Base-by-base conservation (phyloP, 2,888 invertebrate species). In the Trachelus iudaicus region DNA sequence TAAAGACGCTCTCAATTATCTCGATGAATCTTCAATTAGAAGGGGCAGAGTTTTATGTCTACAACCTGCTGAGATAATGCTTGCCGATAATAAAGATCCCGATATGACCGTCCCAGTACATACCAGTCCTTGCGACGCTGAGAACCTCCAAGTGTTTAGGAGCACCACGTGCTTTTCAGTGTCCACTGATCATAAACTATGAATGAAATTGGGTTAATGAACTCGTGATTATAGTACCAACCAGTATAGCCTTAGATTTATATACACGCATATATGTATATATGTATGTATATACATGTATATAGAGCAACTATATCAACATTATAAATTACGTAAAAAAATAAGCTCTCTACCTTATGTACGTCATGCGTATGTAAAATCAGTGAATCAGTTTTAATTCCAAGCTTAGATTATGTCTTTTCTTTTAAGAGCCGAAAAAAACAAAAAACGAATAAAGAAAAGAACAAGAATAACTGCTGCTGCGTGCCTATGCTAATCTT, bases 1-100 rank as follows among this genome's bases (percentile, higher is more conserved):
- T 84, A 86, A 88, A 85, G 81, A 83, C 76, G 75, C 77, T 82
- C 81, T 83, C 84, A 85, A 89, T 89, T 88, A 86, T 84, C 83
- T 81, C 85, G 85, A 89, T 86, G 87, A 89, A 88, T 89, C 86
- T 85, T 88, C 84, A 86, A 88, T 88, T 85, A 86, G 83, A 82
- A 81, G 77, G 81, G 79, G 69, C 74, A 73, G 83, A 75, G 82
- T 85, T 86, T 85, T 83, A 82, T 83, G 84, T 85, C 83, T 80
- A 84, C 80, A 81, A 83, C 82, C 76, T 69, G 40, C 76, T 37
- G 79, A 69, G 77, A 83, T 81, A 81, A 83, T 79, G 81, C 77
- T 75, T 73, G 40, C 76, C 80, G 83, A 87, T 81, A 86, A 85
- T 85, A 83, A 85, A 84, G 85, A 85, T 83, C 79, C 81, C 80